Conservation (phyloP, 1,140 invertebrate species). For the Epicauta chinensis region DNA sequence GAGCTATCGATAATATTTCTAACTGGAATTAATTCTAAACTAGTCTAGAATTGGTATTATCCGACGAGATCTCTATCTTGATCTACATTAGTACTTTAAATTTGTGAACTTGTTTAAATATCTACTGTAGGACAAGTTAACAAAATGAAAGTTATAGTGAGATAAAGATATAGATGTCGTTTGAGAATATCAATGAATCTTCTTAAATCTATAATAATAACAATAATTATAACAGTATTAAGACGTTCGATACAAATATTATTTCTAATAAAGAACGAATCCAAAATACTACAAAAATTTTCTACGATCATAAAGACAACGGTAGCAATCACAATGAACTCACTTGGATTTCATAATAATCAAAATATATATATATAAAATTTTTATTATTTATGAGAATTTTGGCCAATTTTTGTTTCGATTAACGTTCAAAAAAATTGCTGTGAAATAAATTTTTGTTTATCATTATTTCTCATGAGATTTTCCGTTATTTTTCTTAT, state of each 20-base stretch:
- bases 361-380: not conserved
- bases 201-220: too few species aligned
- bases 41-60: conserved; percentile 5
- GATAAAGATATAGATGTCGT: too few species aligned
- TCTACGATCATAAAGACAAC: conserved; percentile 8
- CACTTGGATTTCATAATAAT: conserved; percentile 21
- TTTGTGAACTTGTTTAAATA: conserved; percentile 4
- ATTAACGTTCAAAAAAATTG: conserved; percentile 5
- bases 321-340: conserved; percentile 31
- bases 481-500: too few species aligned
- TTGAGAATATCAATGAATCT: too few species aligned
- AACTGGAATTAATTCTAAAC: conserved; percentile 17
- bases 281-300: too few species aligned
- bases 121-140: not conserved
- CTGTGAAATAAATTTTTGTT: not conserved
- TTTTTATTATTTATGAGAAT: conserved; percentile 20
- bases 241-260: too few species aligned
- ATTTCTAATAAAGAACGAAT: too few species aligned
- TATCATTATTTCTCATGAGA: too few species aligned
- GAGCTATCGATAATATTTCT: conserved; percentile 12
- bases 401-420: conserved; percentile 24
- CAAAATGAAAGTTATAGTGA: too few species aligned
- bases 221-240: too few species aligned
- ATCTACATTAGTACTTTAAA: conserved; percentile 1
- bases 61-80: too few species aligned